Percentiles rank a stretch among this genome's conserved stretches.
phyloP scores from a whole-genome alignment of 2,113 vertebrate species.

The Monopterus albus region DNA sequence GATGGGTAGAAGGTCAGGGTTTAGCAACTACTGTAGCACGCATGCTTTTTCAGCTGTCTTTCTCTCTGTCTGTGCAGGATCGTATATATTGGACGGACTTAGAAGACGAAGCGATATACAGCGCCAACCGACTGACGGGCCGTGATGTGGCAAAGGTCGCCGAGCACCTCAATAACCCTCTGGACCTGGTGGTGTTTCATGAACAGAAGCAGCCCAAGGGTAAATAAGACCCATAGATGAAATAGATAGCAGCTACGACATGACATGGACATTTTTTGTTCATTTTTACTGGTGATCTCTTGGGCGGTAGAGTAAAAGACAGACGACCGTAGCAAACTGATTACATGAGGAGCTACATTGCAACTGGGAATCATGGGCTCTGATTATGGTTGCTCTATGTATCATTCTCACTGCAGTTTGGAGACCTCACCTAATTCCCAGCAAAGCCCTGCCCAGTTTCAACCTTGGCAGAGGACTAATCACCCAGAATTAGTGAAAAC shows the following conservation, averaged over 20 bases:
- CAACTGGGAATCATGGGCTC: background rate
- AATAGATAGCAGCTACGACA: background rate
- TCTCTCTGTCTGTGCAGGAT: conserved; percentile 83
- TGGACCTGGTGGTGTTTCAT: conserved; percentile 96
- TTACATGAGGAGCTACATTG: background rate
- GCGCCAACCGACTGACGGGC: conserved; percentile 91
- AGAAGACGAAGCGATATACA: conserved; percentile 96
- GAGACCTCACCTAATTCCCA: too few relatives aligned
- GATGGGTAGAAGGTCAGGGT: too few relatives aligned
- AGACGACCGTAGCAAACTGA: too few relatives aligned
- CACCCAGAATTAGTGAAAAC: conserved; percentile 1
- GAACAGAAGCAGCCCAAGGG: conserved; percentile 94
- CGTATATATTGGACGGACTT: conserved; percentile 96
- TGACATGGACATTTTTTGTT: background rate
- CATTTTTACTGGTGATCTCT: too few relatives aligned
- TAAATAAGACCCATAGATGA: conserved; percentile 64
- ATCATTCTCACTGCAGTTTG: background rate
- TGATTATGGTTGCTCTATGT: background rate
- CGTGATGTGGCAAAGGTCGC: conserved; percentile 88
- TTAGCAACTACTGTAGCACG: background rate
- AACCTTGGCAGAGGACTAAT: background rate
- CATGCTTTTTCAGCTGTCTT: background rate
- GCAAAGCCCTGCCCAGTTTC: too few relatives aligned
- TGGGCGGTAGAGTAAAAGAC: too few relatives aligned
- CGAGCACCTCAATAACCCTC: conserved; percentile 95